Conservation (phyloP, 1,140 invertebrate species). For the Luehdorfia chinensis region DNA sequence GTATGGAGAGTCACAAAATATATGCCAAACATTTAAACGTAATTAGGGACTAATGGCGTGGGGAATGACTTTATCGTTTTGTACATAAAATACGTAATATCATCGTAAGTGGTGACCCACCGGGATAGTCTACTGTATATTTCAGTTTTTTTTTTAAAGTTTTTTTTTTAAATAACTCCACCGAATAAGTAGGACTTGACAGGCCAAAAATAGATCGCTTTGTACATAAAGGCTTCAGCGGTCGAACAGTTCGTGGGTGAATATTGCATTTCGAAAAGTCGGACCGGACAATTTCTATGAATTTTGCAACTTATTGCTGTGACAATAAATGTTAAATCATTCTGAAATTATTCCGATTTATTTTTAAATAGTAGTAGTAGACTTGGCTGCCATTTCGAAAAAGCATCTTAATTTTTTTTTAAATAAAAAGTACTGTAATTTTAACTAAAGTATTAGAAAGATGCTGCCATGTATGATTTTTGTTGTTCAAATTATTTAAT, state of each 20-base stretch:
- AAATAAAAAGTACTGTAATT: too few relatives aligned
- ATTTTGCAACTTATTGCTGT: too few relatives aligned
- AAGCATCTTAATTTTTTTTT: too few relatives aligned
- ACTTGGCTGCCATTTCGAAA: too few relatives aligned
- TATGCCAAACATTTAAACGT: conserved; percentile 63
- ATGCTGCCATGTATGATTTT: too few relatives aligned
- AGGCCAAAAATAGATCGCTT: conserved; percentile 66
- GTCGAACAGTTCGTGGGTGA: conserved; percentile 10
- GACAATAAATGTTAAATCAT: too few relatives aligned
- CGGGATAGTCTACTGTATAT: conserved; percentile 53
- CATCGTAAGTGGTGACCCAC: conserved; percentile 47
- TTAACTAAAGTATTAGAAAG: too few relatives aligned
- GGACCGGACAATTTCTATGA: too few relatives aligned
- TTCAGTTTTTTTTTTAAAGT: conserved; percentile 11
- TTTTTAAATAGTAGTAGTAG: too few relatives aligned
- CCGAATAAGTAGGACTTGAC: conserved; percentile 57
- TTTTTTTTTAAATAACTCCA: conserved; percentile 38
- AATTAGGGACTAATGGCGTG: conserved; percentile 32
- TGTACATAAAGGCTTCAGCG: conserved; percentile 52
- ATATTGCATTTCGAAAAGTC: conserved; percentile 10
- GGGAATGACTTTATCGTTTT: conserved; percentile 6
- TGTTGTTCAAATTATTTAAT: too few relatives aligned
- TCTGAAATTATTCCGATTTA: too few relatives aligned
- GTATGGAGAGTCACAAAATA: conserved; percentile 68
- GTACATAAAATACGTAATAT: conserved; percentile 40